Conservation (phyloP, 2,888 invertebrate genomes). For the Peribatodes rhomboidaria region DNA sequence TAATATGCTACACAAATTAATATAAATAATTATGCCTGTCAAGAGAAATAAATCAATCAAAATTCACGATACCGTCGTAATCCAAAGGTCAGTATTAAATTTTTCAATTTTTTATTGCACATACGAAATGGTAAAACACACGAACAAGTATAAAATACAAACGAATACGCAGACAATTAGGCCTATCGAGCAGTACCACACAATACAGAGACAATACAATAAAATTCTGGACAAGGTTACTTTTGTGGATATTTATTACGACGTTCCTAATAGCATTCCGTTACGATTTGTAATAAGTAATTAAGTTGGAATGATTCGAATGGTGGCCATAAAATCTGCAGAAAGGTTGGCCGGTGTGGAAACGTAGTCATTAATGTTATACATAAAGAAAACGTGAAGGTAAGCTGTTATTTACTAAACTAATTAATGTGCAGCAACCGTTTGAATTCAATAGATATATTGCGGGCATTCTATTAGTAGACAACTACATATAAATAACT, state of each 20-base stretch:
- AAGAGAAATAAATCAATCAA: too few relatives aligned
- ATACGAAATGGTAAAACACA: too few relatives aligned
- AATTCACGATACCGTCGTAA: too few relatives aligned
- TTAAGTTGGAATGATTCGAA: conserved; percentile 29
- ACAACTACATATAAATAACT: too few relatives aligned
- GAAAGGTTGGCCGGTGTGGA: conserved; percentile 25
- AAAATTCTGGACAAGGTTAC: conserved; percentile 6
- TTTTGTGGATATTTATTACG: conserved; percentile 16
- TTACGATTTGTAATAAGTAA: conserved; percentile 31
- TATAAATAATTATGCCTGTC: too few relatives aligned
- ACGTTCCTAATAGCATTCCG: conserved; percentile 18
- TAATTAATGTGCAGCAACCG: neutral
- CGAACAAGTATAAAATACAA: too few relatives aligned
- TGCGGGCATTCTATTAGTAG: neutral
- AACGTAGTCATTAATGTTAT: conserved; percentile 13
- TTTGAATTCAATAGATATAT: neutral
- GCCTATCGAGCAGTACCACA: neutral
- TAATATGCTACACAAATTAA: neutral
- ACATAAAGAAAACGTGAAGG: conserved; percentile 15
- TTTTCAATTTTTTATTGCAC: too few relatives aligned
- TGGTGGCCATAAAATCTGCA: conserved; percentile 20
- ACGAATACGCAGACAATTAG: too few relatives aligned
- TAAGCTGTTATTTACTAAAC: neutral
- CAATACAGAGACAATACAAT: neutral
- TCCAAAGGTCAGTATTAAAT: too few relatives aligned